These are phyloP conservation scores for Saturnia pavonia DNA, from an alignment of 2,888 invertebrate genomes.

Conservation along the genomic window DNA sequence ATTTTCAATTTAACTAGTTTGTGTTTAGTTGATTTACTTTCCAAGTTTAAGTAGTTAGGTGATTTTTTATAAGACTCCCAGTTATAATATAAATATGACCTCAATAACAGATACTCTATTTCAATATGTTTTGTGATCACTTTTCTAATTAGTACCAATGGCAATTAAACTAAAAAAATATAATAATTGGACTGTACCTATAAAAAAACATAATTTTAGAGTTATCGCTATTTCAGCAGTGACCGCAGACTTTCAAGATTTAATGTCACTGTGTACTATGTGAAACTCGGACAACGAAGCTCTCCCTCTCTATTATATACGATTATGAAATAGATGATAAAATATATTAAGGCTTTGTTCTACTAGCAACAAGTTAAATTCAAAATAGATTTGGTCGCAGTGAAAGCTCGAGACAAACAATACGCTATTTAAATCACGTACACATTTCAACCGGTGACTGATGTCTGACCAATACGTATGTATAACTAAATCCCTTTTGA, in stretches of 20 bases:
- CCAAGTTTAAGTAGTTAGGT: no score
- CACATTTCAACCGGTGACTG: conserved; percentile 17
- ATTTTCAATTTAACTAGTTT: no score
- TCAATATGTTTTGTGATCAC: no score
- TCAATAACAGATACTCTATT: no score
- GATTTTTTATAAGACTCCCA: no score
- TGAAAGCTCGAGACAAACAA: conserved; percentile 21
- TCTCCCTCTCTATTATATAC: background rate
- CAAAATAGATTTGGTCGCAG: conserved; percentile 13
- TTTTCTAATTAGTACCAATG: no score
- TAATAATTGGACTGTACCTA: background rate
- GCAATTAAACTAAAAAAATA: no score
- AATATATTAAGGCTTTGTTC: conserved; percentile 14
- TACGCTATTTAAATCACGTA: conserved; percentile 18
- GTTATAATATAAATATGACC: no score
- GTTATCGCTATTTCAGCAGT: background rate
- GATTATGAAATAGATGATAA: conserved; percentile 12
- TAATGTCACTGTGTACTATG: background rate
- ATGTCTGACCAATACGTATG: conserved; percentile 6
- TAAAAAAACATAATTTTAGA: background rate
- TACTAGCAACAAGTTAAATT: conserved; percentile 6
- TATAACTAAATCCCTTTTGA: background rate
- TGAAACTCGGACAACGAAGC: background rate
- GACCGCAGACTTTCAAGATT: background rate
- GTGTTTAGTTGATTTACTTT: no score